Conservation (phyloP, 2,888 invertebrate genomes). For the Trissolcus japonicus region DNA sequence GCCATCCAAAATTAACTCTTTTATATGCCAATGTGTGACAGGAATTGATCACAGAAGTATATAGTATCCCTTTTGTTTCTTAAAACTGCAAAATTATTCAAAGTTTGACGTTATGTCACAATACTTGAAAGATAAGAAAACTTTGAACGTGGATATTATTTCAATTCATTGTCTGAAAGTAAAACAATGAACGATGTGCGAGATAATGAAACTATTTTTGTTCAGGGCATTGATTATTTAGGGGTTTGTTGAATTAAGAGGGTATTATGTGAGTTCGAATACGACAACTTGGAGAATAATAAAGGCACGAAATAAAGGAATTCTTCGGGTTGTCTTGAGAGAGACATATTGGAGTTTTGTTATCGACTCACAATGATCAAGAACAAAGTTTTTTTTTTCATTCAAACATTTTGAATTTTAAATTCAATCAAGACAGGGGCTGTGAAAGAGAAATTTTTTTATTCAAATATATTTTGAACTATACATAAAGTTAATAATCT, state of each 20-base stretch:
- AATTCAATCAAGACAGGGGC: no score
- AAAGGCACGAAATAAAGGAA: constrained; percentile 1
- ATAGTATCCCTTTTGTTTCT: no score
- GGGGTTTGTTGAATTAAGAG: constrained; percentile 9
- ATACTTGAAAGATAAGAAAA: constrained; percentile 4
- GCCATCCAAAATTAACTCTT: no score
- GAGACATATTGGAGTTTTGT: constrained; percentile 8
- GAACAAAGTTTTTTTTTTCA: no score
- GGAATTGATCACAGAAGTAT: no score
- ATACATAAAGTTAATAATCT: no score
- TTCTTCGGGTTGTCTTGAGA: constrained; percentile 8
- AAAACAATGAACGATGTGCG: background rate
- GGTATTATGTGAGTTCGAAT: constrained; percentile 13
- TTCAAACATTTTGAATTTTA: no score
- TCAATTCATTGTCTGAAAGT: background rate
- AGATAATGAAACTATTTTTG: constrained; percentile 11
- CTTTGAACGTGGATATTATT: background rate
- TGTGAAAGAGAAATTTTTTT: no score
- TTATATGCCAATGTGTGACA: no score
- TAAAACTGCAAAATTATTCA: no score
- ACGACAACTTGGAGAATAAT: constrained; percentile 2
- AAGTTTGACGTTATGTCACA: no score
- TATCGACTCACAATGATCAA: background rate
- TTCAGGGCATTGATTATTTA: constrained; percentile 3
- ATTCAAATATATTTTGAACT: no score